Percentiles rank a stretch among this genome's conserved stretches.
Evolutionary conservation across 2,888 invertebrate species (phyloP).

Genomic region (Pinctada fucata): DNA sequence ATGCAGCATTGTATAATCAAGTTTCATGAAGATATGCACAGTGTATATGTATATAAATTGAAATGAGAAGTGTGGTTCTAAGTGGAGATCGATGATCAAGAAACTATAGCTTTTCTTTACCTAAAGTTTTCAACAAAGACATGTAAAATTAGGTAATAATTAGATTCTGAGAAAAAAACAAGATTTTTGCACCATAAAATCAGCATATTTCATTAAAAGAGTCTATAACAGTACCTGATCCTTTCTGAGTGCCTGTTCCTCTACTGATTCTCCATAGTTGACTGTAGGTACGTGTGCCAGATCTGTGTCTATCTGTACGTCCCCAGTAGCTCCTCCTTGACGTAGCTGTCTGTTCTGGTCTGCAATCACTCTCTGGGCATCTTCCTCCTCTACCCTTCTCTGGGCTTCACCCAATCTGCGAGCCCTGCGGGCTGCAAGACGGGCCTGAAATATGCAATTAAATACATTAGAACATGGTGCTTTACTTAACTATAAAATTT

Average conservation of each 20-base stretch:
- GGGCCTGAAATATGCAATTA: conserved; percentile 55
- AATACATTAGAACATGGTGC: not conserved
- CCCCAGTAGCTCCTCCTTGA: conserved; percentile 38
- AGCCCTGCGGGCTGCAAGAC: conserved; percentile 63
- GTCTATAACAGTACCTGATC: conserved; percentile 61
- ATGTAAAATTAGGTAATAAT: too few species aligned
- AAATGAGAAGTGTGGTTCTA: too few species aligned
- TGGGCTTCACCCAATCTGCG: conserved; percentile 60
- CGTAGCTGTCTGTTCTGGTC: conserved; percentile 70
- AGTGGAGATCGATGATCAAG: too few species aligned
- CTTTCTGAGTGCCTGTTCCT: conserved; percentile 70
- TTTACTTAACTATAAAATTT: too few species aligned
- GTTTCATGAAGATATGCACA: too few species aligned
- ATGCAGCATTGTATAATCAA: too few species aligned
- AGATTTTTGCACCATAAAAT: too few species aligned
- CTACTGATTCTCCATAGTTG: conserved; percentile 54
- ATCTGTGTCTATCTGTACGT: conserved; percentile 43
- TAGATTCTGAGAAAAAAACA: too few species aligned
- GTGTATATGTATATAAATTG: too few species aligned
- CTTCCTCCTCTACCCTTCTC: conserved; percentile 65
- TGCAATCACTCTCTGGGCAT: conserved; percentile 67
- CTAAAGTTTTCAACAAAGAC: too few species aligned
- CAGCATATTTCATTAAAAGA: too few species aligned
- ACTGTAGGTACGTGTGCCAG: conserved; percentile 62
- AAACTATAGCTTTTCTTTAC: too few species aligned